Evolutionary conservation across 2,888 invertebrate species (phyloP), one percentile per base, ranked within the genome.

Genomic region (Gandaritis pyraliata): DNA sequence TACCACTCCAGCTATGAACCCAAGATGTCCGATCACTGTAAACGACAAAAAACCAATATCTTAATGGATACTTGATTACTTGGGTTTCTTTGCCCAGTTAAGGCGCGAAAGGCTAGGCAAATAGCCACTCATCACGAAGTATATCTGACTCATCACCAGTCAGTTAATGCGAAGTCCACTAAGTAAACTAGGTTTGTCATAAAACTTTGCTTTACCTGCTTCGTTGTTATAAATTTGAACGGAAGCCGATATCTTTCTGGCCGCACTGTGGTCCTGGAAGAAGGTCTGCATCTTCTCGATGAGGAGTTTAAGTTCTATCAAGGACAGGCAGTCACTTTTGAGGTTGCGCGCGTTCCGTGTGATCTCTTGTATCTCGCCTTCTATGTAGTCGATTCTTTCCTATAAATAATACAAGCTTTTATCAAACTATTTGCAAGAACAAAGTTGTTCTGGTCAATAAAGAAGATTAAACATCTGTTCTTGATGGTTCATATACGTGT

Each of bases 211-310:
- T 43, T 43, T 45, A 60, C 60, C 60, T 0, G 86, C 90, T 18
- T 93, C 92, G 29, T 88, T 88, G 65, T 90, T 90, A 60, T 90
- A 89, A 29, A 83, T 79, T 48, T 88, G 89, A 0, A 91, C 90
- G 18, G 91, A 88, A 0, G 90, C 90, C 0, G 92, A 91, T 11
- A 91, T 89, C 73, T 88, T 92, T 61, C 88, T 85, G 49, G 87
- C 92, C 0, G 87, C 95, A 75, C 95, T 95, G 87, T 95, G 95
- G 78, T 91, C 92, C 80, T 91, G 90, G 73, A 92, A 92, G 73
- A 92, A 91, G 0, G 86, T 89, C 73, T 92, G 91, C 46, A 84
- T 90, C 71, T 91, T 92, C 63, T 90, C 90, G 41, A 92, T 90
- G 1, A 92, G 75, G 0, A 90, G 80, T 64, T 87, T 90, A 45